Conservation (phyloP, 2,113 vertebrate species). For the Hucho hucho region DNA sequence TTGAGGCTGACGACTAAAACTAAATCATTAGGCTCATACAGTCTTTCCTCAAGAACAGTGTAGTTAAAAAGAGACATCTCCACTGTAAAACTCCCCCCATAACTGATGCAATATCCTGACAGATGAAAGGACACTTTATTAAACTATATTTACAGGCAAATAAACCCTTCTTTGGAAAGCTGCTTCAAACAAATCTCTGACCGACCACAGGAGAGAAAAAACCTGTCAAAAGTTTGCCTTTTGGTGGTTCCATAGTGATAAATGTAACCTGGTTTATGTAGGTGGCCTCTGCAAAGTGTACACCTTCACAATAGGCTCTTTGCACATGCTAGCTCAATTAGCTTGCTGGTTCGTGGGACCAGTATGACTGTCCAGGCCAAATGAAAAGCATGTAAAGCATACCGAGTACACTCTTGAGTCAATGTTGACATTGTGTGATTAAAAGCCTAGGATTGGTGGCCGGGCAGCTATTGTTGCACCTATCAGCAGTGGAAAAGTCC, state of each 20-base stretch:
- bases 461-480: conserved; percentile 14
- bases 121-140: conserved; percentile 28
- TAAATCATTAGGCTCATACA: too few relatives aligned
- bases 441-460: not conserved
- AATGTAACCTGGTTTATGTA: conserved; percentile 16
- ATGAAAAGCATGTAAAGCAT: conserved; percentile 10
- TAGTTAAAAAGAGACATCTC: not conserved
- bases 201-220: conserved; percentile 8
- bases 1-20: too few relatives aligned
- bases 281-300: not conserved
- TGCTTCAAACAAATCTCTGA: conserved; percentile 23
- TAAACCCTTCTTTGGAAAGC: conserved; percentile 22
- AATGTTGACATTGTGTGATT: conserved; percentile 38
- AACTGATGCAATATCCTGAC: conserved; percentile 36
- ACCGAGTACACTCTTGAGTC: conserved; percentile 4
- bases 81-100: not conserved
- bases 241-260: conserved; percentile 25
- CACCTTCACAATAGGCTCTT: conserved; percentile 12
- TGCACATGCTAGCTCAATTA: not conserved
- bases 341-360: too few relatives aligned
- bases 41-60: not conserved
- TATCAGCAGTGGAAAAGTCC: conserved; percentile 21
- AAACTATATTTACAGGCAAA: conserved; percentile 31
- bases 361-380: not conserved
- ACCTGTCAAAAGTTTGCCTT: conserved; percentile 29